These are phyloP conservation scores for Melieria omissa DNA, from an alignment of 2,888 invertebrate species.

Conservation along the genomic window DNA sequence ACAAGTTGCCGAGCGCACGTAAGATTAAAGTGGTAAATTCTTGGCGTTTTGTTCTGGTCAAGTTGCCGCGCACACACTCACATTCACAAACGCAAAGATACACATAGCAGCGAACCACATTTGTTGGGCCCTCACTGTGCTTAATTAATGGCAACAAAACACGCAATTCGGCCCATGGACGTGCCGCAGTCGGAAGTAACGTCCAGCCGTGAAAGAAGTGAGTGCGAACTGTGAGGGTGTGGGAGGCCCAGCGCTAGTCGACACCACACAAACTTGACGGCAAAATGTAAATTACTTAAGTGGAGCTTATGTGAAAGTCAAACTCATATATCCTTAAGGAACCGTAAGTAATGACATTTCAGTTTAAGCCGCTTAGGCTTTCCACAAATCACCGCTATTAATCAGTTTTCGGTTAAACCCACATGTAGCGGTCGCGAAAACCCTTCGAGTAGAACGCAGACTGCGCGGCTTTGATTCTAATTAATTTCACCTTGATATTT, in stretches of 20 bases:
- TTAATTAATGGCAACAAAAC: slow-evolving; percentile 38
- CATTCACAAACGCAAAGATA: not conserved
- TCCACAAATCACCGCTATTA: slow-evolving; percentile 24
- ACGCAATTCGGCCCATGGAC: slow-evolving; percentile 25
- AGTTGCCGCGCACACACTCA: slow-evolving; percentile 7
- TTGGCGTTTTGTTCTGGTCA: slow-evolving; percentile 27
- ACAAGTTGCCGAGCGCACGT: not conserved
- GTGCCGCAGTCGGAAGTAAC: slow-evolving; percentile 19
- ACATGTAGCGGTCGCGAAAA: no score
- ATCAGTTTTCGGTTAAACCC: slow-evolving; percentile 9
- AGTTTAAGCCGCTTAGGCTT: slow-evolving; percentile 4
- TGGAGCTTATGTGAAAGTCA: not conserved
- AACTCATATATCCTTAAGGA: no score
- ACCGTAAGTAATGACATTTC: no score
- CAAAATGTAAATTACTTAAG: slow-evolving; percentile 32
- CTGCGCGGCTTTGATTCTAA: no score
- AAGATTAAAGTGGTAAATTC: slow-evolving; percentile 26
- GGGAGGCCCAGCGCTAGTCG: no score
- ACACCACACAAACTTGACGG: no score
- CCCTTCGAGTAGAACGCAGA: no score
- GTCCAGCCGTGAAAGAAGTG: not conserved
- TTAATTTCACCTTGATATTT: no score
- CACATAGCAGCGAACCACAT: not conserved
- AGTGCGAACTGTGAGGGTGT: no score
- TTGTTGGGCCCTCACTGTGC: not conserved